Evolutionary conservation across 2,797 vertebrate genomes (phyloP).

Genomic region (Luscinia megarhynchos): DNA sequence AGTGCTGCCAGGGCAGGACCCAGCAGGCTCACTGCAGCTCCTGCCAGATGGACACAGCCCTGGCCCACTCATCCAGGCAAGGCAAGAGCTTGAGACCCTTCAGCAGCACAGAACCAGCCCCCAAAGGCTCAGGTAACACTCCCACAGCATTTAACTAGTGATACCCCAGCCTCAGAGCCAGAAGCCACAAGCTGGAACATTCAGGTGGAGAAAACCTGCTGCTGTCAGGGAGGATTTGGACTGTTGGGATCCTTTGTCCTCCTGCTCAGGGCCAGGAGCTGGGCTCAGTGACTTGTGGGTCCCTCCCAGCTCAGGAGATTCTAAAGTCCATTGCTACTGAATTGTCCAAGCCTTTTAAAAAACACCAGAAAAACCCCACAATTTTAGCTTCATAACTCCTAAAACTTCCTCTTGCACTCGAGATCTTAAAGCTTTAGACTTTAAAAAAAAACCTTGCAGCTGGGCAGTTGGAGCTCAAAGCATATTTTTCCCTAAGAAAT

Average conservation of each 20-base stretch:
- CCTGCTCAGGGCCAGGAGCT: background rate
- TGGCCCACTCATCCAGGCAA: background rate
- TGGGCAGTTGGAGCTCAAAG: background rate
- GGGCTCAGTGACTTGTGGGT: background rate
- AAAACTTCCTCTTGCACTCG: background rate
- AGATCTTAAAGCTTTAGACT: background rate
- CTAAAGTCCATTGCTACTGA: background rate
- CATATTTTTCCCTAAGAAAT: background rate
- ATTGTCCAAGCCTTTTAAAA: background rate
- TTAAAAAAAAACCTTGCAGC: background rate
- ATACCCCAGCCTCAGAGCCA: background rate
- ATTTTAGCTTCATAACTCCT: background rate
- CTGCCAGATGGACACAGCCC: background rate
- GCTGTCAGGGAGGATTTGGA: background rate
- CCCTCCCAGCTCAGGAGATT: background rate
- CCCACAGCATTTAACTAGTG: background rate
- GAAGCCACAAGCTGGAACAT: background rate
- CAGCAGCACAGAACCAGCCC: background rate
- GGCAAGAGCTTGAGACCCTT: background rate
- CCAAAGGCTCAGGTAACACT: background rate
- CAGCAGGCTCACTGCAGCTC: background rate
- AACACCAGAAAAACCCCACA: fast-evolving
- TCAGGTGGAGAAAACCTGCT: background rate
- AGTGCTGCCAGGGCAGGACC: background rate
- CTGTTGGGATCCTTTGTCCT: background rate